Conservation (phyloP, 2,888 invertebrate species). For the Ophion ventricosus region DNA sequence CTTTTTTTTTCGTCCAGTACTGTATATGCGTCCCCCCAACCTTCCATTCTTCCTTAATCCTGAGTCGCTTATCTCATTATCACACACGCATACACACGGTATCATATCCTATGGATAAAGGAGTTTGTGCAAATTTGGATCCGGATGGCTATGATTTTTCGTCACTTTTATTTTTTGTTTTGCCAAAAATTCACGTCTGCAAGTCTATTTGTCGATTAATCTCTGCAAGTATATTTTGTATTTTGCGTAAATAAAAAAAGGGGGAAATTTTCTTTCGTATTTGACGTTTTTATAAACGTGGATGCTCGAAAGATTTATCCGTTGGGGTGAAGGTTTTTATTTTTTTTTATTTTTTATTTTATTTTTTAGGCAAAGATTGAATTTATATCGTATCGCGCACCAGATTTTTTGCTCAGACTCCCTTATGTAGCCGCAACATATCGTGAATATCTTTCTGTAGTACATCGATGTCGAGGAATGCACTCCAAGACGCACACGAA, state of each 20-base stretch:
- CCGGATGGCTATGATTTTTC: background rate
- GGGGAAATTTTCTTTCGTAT: no score
- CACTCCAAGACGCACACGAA: background rate
- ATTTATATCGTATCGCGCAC: background rate
- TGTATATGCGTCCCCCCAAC: no score
- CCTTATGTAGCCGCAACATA: background rate
- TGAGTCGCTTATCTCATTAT: conserved; percentile 27
- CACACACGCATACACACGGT: conserved; percentile 20
- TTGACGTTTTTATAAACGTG: no score
- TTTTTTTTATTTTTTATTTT: no score
- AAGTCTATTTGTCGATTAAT: background rate
- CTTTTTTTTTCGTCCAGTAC: no score
- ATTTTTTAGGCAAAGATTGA: background rate
- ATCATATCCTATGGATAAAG: background rate
- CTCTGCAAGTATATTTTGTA: no score
- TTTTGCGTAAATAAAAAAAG: no score
- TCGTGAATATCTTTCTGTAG: no score
- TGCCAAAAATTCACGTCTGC: background rate
- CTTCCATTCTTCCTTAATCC: background rate
- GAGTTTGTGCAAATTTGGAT: background rate
- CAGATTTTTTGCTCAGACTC: background rate
- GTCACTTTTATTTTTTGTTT: background rate
- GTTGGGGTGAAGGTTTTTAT: no score
- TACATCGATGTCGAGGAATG: conserved; percentile 13
- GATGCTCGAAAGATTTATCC: no score